Base-by-base conservation (phyloP, 2,888 invertebrate genomes). In the Hermaeophaga mercurialis region DNA sequence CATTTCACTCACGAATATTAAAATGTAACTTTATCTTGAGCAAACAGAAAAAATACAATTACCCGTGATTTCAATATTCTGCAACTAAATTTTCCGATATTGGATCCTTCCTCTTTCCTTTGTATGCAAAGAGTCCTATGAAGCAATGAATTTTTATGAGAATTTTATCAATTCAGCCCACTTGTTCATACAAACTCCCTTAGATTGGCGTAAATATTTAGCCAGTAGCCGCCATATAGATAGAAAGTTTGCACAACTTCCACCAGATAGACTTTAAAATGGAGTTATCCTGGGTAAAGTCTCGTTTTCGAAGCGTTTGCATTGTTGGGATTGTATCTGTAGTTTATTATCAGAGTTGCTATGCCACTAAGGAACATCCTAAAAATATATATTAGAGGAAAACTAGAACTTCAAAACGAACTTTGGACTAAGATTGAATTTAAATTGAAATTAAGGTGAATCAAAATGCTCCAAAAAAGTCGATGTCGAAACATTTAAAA, bases 161-260 rank as follows among this genome's bases (percentile, higher is more conserved):
- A 43, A 43, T 12, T 43, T 43, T 43, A 43, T 43, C 43, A 43
- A 43, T 43, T 43, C 43, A 24, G 26, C 14, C 43, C 24, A 43
- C 24, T 43, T 43, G 43, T 43, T 43, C 43, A 43, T 43, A 43
- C 24, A 43, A 43, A 43, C 43, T 24, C 18, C 14, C 24, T 8
- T 24, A 43, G 43, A 48, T 36, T 15, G 24, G 36, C 15, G 48
- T 45, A 45, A 45, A 45, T 45, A 45, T 45, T 45, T 45, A 45
- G 45, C 22, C 41, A 41, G 19, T 22, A 24, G 12, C 24, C 41
- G 41, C 33, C 33, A 12, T 33, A 45, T 45, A 45, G 33, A 45
- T 26, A 36, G 24, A 48, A 48, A 48, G 48, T 48, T 48, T 48
- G 36, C 26, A 36, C 38, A 48, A 48, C 28, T 15, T 48, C 24